Base-by-base conservation (phyloP, 2,888 invertebrate species). In the Euphydryas editha region DNA sequence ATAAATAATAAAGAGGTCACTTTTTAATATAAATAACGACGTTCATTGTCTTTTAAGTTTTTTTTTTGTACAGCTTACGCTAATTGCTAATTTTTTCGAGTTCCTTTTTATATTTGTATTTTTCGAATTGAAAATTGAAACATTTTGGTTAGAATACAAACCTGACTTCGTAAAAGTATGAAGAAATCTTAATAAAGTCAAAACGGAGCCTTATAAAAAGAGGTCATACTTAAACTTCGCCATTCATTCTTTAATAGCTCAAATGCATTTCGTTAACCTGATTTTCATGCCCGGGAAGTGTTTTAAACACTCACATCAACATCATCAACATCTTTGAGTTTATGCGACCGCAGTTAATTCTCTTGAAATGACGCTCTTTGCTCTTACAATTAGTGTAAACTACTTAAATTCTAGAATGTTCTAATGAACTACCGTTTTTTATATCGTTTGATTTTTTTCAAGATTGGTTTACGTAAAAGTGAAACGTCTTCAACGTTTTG, bases 321-420 rank as follows among this genome's bases (percentile, higher is more conserved):
- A n/a, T n/a, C n/a, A n/a, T n/a, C n/a, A 55, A 62, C 55, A 47
- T 58, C 51, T 62, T 65, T 62, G 54, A 69, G 59, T 65, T 59
- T 44, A 59, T 24, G 59, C 44, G 62, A 62, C 59, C 65, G 62
- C 56, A 59, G 59, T 44, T 57, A 67, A 39, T 56, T 36, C 59
- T 46, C 1, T 58, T 51, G 59, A 57, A 55, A 59, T 24, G 59
- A 39, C 46, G 47, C 55, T 59, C 36, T 67, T 57, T 57, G 44
- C 18, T 64, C 36, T 51, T n/a, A n/a, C n/a, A n/a, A n/a, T n/a
- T 18, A 60, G 39, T n/a, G 55, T 15, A 51, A 57, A 56, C 59
- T 57, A 60, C 39, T 57, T 17, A 57, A 42, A 42, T 13, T 36
- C 21, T 57, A 37, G 36, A 36, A n/a, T 54, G 11, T 17, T 36